Base-by-base conservation (phyloP, 1,140 invertebrate species). In the Harpegnathos saltator region DNA sequence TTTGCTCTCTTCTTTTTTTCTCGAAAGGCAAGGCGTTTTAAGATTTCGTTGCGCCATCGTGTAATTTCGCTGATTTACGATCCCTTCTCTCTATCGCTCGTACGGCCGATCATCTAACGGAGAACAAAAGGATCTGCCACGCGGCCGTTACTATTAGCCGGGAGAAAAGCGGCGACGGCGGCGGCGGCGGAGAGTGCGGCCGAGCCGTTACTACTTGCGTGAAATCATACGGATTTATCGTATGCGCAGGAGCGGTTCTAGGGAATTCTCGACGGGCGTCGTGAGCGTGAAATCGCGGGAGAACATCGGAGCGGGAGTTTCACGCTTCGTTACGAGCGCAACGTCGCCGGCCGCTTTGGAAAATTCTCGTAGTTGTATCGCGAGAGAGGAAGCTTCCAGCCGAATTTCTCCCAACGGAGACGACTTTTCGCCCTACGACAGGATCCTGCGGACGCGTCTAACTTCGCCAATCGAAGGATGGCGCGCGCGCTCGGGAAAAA, bases 51-150 rank as follows among this genome's bases (percentile, higher is more conserved):
- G 80, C 77, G 85, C 83, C 85, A 88, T 75, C 78, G 66, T 84
- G 71, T 56, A 87, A 88, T 88, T 88, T 87, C 77, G 50, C 86
- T 88, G 87, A 88, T 88, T 88, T 88, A 88, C 72, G 86, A 78
- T 78, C 83, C 82, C 66, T 65, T 77, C 77, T 77, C 77, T 63
- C 83, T 82, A 88, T 87, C 83, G 85, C 66, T 84, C 73, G 52
- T 87, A 61, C 68, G 72, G 62, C 84, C 77, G 83, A 88, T 88
- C 87, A 78, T 88, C 82, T 52, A 54, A 44, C 75, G 24, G 61
- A 82, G 87, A 88, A 88, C 87, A 88, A 88, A 88, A 85, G 85
- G 87, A 85, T 87, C 72, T 52, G 58, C 66, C 77, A 82, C 56
- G 29, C 26, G n/a, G 15, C 75, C 24, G 26, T 48, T 52, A 61